Evolutionary conservation across 2,888 invertebrate species (phyloP).

Genomic region (Baccha elongata): DNA sequence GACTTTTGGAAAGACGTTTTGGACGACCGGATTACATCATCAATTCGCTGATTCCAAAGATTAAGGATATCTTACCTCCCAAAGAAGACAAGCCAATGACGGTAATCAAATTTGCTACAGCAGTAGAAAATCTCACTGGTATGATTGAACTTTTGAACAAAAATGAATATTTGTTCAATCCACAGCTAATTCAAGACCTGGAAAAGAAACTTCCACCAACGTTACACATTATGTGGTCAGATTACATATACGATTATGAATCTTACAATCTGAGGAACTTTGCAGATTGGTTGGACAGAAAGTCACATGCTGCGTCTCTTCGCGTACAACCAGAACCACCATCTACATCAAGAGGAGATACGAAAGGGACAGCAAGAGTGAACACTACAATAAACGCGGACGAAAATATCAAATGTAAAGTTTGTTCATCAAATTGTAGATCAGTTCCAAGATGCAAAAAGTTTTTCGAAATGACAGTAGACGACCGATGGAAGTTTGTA

Average conservation of each 20-base stretch:
- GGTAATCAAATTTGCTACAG: slow-evolving; percentile 16
- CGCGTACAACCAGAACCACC: background rate
- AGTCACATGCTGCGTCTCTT: background rate
- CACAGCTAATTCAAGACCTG: background rate
- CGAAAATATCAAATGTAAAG: background rate
- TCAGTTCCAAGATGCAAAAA: too few species aligned
- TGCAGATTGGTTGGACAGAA: background rate
- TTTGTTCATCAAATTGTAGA: background rate
- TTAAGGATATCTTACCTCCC: background rate
- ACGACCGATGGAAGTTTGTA: too few species aligned
- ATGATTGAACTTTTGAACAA: slow-evolving; percentile 3
- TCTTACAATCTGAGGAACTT: background rate
- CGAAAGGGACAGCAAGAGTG: too few species aligned
- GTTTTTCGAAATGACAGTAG: too few species aligned
- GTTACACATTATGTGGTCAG: slow-evolving; percentile 4
- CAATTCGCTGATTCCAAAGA: background rate
- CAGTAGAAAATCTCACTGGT: slow-evolving; percentile 21
- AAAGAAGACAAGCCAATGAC: slow-evolving; percentile 14
- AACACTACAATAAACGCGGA: background rate
- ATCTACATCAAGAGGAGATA: background rate
- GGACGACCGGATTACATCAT: slow-evolving; percentile 19
- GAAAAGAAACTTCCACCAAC: slow-evolving; percentile 10
- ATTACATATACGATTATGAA: background rate
- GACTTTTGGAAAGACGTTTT: background rate
- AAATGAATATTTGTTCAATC: background rate